Evolutionary conservation across 2,888 invertebrate genomes (phyloP), one percentile per base, ranked within the genome.

Genomic region (Andrena fulva): DNA sequence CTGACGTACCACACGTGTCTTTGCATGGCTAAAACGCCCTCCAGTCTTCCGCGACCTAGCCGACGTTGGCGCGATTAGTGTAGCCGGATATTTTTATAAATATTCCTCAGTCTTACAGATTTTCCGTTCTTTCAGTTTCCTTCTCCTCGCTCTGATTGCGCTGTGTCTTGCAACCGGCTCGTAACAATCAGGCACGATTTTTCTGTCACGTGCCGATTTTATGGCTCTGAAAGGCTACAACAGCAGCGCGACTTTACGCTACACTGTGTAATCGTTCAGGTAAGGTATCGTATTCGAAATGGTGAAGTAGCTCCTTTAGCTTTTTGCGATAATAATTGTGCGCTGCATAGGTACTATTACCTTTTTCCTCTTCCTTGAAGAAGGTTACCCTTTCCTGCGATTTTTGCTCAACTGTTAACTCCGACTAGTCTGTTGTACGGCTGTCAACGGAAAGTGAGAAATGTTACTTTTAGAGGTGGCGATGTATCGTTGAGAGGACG

Each of bases 1-100:
- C 77, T 29, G 59, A 54, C 12, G 33, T 72, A 20, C 76, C 64
- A 78, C 73, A 73, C 74, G 75, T 68, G 59, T 75, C 77, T 87
- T 81, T 82, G 73, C 70, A 31, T 27, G 33, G 50, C 31, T 77
- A 60, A 80, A 80, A 77, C 59, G 35, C 56, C 16, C 56, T 35
- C 10, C 42, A 59, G 35, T 50, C 60, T 64, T 63, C 68, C 20
- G n/a, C 35, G 20, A 33, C 63, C 50, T 33, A 33, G 62, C 31
- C 2, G 29, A 6, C 2, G 29, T 10, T 72, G 10, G 12, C 62
- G 33, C 56, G 62, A 72, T 68, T 24, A 48, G 33, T 66, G 71
- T 66, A 33, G 10, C 66, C 4, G 33, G 52, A 67, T 48, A 67
- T 54, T 48, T 31, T 72, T 31, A 24, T 29, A 54, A 68, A 72